Conservation (phyloP, 2,888 invertebrate species). For the Pachydiplax longipennis region DNA sequence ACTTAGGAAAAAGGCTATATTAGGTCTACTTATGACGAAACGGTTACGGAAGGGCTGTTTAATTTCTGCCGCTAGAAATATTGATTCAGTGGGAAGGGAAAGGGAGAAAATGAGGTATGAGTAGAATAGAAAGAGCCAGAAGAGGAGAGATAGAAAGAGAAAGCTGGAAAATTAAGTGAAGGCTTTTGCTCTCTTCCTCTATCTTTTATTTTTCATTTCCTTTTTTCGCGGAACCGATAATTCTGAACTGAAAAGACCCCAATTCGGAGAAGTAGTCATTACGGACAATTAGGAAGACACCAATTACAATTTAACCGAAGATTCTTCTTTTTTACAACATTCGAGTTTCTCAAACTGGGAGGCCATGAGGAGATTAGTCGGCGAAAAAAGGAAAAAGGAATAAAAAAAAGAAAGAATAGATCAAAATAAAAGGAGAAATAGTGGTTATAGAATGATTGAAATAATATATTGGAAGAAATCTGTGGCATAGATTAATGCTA, state of each 20-base stretch:
- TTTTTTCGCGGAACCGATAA: not conserved
- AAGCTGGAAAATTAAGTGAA: not conserved
- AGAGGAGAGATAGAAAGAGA: not conserved
- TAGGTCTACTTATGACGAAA: not conserved
- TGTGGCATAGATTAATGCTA: not conserved
- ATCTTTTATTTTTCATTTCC: not conserved
- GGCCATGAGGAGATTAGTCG: not conserved
- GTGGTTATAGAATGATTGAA: not conserved
- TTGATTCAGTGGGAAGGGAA: not conserved
- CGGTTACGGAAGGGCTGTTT: not conserved
- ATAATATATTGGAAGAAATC: no score
- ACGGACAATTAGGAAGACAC: slow-evolving; percentile 40
- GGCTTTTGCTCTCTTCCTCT: not conserved
- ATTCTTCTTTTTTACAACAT: not conserved
- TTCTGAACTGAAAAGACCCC: not conserved
- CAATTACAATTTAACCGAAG: slow-evolving; percentile 25
- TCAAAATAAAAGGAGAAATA: no score
- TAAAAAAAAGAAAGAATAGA: not conserved
- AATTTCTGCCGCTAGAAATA: not conserved
- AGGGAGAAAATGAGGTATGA: not conserved
- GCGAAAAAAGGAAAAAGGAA: not conserved
- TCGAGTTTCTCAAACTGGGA: not conserved
- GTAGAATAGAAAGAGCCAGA: not conserved
- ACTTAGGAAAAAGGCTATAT: no score
- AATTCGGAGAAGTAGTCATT: slow-evolving; percentile 29